These are phyloP conservation scores for Toxostoma redivivum DNA, from an alignment of 2,113 vertebrate species.

Conservation along the genomic window DNA sequence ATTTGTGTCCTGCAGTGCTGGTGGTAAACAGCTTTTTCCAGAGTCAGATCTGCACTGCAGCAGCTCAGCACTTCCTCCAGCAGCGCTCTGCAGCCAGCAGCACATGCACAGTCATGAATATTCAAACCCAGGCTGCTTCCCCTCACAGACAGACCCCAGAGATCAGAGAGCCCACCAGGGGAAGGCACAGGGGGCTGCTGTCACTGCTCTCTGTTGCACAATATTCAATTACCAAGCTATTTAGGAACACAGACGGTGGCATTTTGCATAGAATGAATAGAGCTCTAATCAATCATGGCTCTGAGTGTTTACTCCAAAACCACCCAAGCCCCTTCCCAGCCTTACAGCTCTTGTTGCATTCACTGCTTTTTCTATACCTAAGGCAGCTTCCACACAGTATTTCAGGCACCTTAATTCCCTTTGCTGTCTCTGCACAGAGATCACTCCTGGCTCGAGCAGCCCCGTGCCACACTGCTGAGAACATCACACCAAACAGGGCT, in stretches of 20 bases:
- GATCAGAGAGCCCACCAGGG: background rate
- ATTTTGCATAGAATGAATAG: background rate
- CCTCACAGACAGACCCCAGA: background rate
- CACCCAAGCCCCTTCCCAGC: background rate
- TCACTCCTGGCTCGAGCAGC: fast-evolving
- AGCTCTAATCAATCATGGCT: background rate
- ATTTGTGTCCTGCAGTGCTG: background rate
- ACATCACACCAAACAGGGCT: background rate
- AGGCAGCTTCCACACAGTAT: fast-evolving
- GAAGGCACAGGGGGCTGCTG: background rate
- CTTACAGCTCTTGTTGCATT: background rate
- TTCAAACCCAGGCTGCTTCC: background rate
- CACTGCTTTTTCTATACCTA: background rate
- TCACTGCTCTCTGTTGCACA: fast-evolving
- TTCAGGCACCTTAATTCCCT: background rate
- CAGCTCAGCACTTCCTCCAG: background rate
- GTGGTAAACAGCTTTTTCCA: background rate
- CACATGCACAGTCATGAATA: background rate
- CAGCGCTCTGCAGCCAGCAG: background rate
- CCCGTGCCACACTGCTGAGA: fast-evolving
- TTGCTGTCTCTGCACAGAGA: background rate
- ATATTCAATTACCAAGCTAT: background rate
- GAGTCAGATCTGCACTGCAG: conserved; percentile 27
- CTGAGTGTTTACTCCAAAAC: background rate
- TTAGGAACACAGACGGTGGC: fast-evolving